Percentiles rank a stretch among this genome's conserved stretches.
Conservation (phyloP, 2,888 invertebrate species). For the Mythimna loreyi region DNA sequence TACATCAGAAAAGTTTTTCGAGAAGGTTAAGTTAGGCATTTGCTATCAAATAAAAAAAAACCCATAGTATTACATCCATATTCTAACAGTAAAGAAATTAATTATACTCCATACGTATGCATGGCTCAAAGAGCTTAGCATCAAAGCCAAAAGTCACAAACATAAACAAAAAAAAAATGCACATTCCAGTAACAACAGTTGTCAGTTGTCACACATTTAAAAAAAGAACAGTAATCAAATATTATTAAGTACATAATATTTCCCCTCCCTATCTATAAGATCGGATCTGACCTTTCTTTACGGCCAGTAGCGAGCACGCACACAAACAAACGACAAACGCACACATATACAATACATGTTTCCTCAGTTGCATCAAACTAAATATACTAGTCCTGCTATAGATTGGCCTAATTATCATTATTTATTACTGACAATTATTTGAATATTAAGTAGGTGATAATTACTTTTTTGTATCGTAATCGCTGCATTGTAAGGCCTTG, state of each 20-base stretch:
- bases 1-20: too few species aligned
- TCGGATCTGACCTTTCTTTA: conserved; percentile 34
- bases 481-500: background rate
- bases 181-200: background rate
- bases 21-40: too few species aligned
- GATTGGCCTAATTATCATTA: conserved; percentile 52
- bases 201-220: background rate
- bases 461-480: conserved; percentile 6
- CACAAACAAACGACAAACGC: conserved; percentile 30
- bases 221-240: background rate
- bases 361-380: conserved; percentile 58
- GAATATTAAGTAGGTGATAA: conserved; percentile 21
- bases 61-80: too few species aligned
- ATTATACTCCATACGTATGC: too few species aligned
- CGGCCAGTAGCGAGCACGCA: conserved; percentile 25
- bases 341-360: conserved; percentile 51
- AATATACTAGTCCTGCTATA: conserved; percentile 44
- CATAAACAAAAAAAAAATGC: background rate
- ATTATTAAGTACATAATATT: conserved; percentile 2
- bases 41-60: too few species aligned
- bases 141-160: too few species aligned
- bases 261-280: conserved; percentile 21
- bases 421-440: conserved; percentile 22
- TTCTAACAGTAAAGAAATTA: too few species aligned
- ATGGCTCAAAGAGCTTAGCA: too few species aligned